Conservation (phyloP, 2,888 invertebrate genomes). For the Drosophila prolongata region DNA sequence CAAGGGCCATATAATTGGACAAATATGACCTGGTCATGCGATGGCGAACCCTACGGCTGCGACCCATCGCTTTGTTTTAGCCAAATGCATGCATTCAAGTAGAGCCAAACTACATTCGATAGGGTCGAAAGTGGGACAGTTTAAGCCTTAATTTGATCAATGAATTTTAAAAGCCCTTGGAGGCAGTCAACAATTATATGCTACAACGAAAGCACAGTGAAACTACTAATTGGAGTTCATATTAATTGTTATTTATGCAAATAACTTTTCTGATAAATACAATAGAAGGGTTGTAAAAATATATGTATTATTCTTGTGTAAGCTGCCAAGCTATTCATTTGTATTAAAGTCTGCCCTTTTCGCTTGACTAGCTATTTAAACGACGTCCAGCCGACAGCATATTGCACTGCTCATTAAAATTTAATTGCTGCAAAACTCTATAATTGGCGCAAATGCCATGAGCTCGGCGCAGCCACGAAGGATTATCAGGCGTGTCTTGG, state of each 20-base stretch:
- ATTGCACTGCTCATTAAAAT: constrained; percentile 59
- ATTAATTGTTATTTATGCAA: not conserved
- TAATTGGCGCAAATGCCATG: constrained; percentile 57
- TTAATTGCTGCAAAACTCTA: constrained; percentile 62
- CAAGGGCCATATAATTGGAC: constrained; percentile 68
- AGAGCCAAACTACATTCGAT: constrained; percentile 27
- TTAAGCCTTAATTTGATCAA: constrained; percentile 25
- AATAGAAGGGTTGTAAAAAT: too few species aligned
- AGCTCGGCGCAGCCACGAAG: constrained; percentile 34
- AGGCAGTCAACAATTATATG: not conserved
- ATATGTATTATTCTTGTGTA: not conserved
- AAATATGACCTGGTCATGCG: constrained; percentile 71
- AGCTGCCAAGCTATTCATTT: constrained; percentile 18
- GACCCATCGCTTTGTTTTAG: constrained; percentile 18
- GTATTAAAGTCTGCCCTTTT: constrained; percentile 16
- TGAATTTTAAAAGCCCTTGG: constrained; percentile 18
- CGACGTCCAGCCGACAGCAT: constrained; percentile 10
- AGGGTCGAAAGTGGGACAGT: constrained; percentile 15
- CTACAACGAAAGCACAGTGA: not conserved
- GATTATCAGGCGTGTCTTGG: constrained; percentile 62
- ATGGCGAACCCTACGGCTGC: constrained; percentile 23
- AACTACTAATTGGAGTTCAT: too few species aligned
- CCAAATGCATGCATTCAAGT: constrained; percentile 7
- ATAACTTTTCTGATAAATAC: too few species aligned
- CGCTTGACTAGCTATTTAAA: constrained; percentile 11